Base-by-base conservation (phyloP, 2,113 vertebrate species). In the Antechinus flavipes region DNA sequence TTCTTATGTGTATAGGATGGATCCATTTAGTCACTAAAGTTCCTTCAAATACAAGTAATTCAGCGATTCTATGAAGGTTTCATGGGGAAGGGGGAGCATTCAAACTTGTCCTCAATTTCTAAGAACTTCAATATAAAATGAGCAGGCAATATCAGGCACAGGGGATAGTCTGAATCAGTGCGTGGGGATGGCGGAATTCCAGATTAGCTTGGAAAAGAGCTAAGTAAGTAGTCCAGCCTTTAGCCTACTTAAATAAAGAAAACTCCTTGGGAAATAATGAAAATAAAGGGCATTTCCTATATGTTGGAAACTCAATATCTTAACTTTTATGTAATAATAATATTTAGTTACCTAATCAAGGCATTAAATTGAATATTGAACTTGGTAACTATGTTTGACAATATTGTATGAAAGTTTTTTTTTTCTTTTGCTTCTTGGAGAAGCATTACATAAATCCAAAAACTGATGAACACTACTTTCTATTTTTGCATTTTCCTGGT, bases 11-110 rank as follows among this genome's bases (percentile, higher is more conserved):
- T n/a, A 76, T 76, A 4, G 16, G 0, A 7, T n/a, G 16, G 68
- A n/a, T 76, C 19, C 68, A 68, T 27, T 35, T 27, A 61, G 30
- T 68, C 61, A 35, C 61, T 14, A 27, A 16, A 0, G 3, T 68
- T 0, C 61, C 11, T 68, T 35, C 11, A 4, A 7, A n/a, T n/a
- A 76, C 35, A 76, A 1, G 7, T 76, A 35, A 35, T 35, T 35
- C 12, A 84, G n/a, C 22, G 14, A 76, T 76, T 76, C 61, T 7
- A 35, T 16, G 19, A 42, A 84, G 16, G 30, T 2, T 42, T 6
- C n/a, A 23, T 8, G 8, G n/a, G 2, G n/a, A 8, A 16, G 35
- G 42, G 7, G 2, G n/a, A 8, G 4, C 6, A 22, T 6, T 84
- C n/a, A 22, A 42, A 35, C 16, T 42, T 16, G n/a, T 16, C 68